phyloP scores from a whole-genome alignment of 2,113 vertebrate species.

The Hyla sarda region DNA sequence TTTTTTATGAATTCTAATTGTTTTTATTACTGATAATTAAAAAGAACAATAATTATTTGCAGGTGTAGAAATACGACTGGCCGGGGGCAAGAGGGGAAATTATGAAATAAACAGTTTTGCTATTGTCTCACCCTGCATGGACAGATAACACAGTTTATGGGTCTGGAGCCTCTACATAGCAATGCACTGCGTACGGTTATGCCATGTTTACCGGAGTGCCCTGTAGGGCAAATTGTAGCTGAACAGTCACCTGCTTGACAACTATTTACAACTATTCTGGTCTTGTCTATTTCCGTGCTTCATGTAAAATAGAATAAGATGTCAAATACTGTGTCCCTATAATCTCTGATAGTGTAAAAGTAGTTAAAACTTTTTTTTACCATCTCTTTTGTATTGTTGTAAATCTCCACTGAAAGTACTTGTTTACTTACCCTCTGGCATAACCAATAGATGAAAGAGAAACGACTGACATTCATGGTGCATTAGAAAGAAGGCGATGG shows the following conservation, averaged over 20 bases:
- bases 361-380: constrained; percentile 19
- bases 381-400: background rate
- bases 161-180: background rate
- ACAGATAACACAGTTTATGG: background rate
- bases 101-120: background rate
- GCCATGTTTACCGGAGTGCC: background rate
- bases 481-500: constrained; percentile 19
- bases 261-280: background rate
- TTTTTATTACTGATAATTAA: constrained; percentile 7
- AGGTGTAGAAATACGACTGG: constrained; percentile 31
- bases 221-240: background rate
- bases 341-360: constrained; percentile 11
- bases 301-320: background rate
- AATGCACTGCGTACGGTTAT: background rate
- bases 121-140: background rate
- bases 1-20: background rate
- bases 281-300: background rate
- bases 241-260: background rate
- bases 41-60: constrained; percentile 8
- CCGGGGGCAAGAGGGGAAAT: constrained; percentile 2
- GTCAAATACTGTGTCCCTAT: background rate
- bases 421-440: constrained; percentile 48
- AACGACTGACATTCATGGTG: constrained; percentile 26
- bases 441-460: constrained; percentile 34
- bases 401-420: constrained; percentile 36